Conservation (phyloP, 2,888 invertebrate species). For the Apotomis betuletana region DNA sequence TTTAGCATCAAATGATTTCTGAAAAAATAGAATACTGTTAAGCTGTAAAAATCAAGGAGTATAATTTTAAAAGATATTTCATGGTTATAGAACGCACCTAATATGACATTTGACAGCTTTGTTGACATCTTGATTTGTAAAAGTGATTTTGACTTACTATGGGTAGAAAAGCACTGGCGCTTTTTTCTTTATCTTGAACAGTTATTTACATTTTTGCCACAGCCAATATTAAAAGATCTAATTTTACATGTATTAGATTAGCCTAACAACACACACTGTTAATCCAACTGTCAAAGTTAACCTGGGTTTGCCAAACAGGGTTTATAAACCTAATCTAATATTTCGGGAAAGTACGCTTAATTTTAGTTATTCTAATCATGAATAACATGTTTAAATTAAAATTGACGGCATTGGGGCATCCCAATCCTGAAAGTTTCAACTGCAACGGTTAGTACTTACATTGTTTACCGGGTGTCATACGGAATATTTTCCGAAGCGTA, state of each 20-base stretch:
- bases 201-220: background rate
- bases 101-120: no score
- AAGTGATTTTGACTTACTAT: no score
- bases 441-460: slow-evolving; percentile 84
- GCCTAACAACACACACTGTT: slow-evolving; percentile 3
- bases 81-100: no score
- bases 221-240: background rate
- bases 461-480: slow-evolving; percentile 19
- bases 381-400: slow-evolving; percentile 89
- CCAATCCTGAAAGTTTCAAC: slow-evolving; percentile 88
- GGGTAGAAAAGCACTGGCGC: background rate
- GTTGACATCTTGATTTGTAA: no score
- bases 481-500: slow-evolving; percentile 16
- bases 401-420: slow-evolving; percentile 90
- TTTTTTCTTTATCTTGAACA: slow-evolving; percentile 3
- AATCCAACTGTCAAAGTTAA: slow-evolving; percentile 8
- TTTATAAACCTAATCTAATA: background rate
- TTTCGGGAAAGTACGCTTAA: slow-evolving; percentile 5
- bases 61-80: no score
- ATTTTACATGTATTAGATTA: background rate
- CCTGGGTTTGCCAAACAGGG: background rate
- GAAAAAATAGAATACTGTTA: no score
- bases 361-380: slow-evolving; percentile 48
- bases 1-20: no score
- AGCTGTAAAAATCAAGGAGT: no score